phyloP scores from a whole-genome alignment of 2,113 vertebrate genomes.

The Ageneiosus marmoratus region DNA sequence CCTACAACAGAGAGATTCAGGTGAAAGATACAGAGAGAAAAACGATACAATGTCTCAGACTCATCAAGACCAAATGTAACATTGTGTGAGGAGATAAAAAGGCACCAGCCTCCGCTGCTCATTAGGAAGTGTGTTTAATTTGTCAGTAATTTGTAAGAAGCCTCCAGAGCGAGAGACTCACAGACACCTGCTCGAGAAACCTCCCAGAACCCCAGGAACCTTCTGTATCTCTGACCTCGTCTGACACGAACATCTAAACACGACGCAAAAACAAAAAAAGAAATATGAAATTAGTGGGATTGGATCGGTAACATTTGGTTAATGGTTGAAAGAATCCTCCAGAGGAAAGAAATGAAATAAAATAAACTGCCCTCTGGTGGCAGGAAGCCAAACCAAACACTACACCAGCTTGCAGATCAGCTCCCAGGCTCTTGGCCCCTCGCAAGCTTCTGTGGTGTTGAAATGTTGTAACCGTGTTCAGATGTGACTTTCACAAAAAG shows the following conservation, averaged over 20 bases:
- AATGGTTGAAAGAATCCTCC: slow-evolving; percentile 18
- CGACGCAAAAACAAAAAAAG: neutral
- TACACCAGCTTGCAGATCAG: slow-evolving; percentile 33
- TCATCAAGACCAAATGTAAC: neutral
- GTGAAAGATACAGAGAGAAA: neutral
- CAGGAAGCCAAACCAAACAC: slow-evolving; percentile 24
- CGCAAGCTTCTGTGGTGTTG: slow-evolving; percentile 35
- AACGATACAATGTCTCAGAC: too few relatives aligned
- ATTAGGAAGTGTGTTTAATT: neutral
- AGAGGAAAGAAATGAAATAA: slow-evolving; percentile 24
- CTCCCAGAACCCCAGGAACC: neutral
- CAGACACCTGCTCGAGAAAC: slow-evolving; percentile 7
- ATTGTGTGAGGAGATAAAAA: neutral
- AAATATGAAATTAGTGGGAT: slow-evolving; percentile 9
- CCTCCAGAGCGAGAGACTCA: slow-evolving; percentile 18
- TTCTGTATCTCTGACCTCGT: neutral
- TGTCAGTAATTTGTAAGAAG: slow-evolving; percentile 19
- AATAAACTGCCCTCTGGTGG: slow-evolving; percentile 72
- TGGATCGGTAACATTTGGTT: neutral
- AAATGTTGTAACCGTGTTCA: slow-evolving; percentile 40
- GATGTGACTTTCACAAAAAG: slow-evolving; percentile 57
- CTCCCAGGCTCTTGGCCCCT: slow-evolving; percentile 22
- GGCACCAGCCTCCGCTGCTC: neutral
- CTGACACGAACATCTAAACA: neutral
- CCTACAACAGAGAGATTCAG: neutral